Percentiles rank a stretch among this genome's conserved stretches.
Evolutionary conservation across 2,888 invertebrate species (phyloP).

Genomic region (Shargacucullia verbasci): DNA sequence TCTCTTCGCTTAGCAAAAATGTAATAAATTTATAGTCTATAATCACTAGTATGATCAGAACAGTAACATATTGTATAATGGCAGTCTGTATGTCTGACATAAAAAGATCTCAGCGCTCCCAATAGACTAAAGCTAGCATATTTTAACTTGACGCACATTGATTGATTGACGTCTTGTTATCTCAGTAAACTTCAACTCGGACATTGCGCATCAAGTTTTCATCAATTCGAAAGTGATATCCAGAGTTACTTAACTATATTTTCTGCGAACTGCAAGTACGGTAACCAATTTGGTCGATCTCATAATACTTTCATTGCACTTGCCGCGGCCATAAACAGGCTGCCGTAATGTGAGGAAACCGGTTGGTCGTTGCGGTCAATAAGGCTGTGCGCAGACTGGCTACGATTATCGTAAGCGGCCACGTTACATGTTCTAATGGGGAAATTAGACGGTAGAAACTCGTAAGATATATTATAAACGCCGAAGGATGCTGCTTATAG

Average conservation of each 20-base stretch:
- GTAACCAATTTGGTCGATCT: conserved; percentile 43
- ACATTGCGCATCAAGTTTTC: not conserved
- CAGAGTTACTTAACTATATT: conserved; percentile 33
- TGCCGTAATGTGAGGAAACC: conserved; percentile 43
- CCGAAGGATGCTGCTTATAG: too few relatives aligned
- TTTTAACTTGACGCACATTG: conserved; percentile 25
- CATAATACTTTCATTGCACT: conserved; percentile 61
- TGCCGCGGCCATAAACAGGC: conserved; percentile 37
- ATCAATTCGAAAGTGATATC: conserved; percentile 14
- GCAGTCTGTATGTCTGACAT: conserved; percentile 19
- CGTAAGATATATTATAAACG: not conserved
- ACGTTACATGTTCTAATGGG: conserved; percentile 19
- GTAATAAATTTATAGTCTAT: too few relatives aligned
- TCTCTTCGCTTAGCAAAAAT: too few relatives aligned
- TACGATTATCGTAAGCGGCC: conserved; percentile 4
- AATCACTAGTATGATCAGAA: too few relatives aligned
- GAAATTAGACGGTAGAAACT: not conserved
- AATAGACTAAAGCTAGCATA: conserved; percentile 18
- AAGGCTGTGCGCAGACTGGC: conserved; percentile 16
- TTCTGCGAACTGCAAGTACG: conserved; percentile 29
- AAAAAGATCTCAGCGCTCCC: conserved; percentile 23
- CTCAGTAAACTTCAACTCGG: too few relatives aligned
- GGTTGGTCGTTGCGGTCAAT: conserved; percentile 37
- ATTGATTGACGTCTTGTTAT: conserved; percentile 21
- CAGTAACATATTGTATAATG: too few relatives aligned